Conservation (phyloP, 2,113 vertebrate species). For the Lagenorhynchus albirostris region DNA sequence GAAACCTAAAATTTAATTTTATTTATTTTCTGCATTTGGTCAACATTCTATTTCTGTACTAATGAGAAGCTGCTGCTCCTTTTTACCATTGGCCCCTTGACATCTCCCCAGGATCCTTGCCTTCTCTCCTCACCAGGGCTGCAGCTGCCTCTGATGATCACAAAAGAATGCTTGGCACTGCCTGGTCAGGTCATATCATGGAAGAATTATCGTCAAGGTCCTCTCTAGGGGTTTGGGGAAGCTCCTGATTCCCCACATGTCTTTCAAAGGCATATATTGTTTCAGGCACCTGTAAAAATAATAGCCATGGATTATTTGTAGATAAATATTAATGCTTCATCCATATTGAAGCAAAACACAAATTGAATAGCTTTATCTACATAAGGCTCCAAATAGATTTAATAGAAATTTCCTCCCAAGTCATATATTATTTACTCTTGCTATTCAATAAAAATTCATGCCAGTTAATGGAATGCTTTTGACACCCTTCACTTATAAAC, state of each 20-base stretch:
- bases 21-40: background rate
- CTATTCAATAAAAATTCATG: background rate
- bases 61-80: background rate
- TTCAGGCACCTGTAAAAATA: constrained; percentile 29
- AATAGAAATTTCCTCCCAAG: background rate
- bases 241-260: background rate
- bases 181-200: background rate
- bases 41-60: background rate
- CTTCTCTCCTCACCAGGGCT: background rate
- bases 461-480: background rate
- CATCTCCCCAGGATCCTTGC: background rate
- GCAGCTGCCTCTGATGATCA: background rate
- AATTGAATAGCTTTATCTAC: constrained; percentile 24
- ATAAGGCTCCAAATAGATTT: background rate
- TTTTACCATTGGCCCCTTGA: background rate
- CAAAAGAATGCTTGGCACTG: background rate
- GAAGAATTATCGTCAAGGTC: background rate
- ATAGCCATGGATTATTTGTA: constrained; percentile 12
- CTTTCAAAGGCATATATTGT: background rate
- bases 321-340: background rate
- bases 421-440: constrained; percentile 38
- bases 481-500: constrained; percentile 13
- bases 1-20: background rate
- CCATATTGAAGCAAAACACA: background rate
- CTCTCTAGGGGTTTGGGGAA: background rate